These are phyloP conservation scores for Drosophila acutilabella DNA, from an alignment of 2,888 invertebrate species.

Conservation along the genomic window DNA sequence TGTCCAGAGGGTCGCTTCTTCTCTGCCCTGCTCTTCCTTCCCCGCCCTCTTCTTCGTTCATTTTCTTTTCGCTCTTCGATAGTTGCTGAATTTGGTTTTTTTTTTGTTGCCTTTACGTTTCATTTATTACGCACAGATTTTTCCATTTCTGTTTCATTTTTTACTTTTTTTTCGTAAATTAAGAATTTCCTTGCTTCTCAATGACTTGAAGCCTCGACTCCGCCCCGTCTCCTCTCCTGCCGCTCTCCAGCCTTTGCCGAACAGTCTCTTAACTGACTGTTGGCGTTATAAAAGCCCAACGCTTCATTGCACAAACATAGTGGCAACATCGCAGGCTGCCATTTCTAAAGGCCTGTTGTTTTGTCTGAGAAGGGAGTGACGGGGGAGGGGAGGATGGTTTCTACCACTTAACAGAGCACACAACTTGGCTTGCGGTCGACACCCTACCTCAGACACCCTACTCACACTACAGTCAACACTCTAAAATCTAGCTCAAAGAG, in stretches of 20 bases:
- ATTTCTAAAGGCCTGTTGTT: constrained; percentile 53
- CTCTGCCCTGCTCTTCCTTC: neutral
- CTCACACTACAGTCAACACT: constrained; percentile 41
- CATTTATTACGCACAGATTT: constrained; percentile 69
- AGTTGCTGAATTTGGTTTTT: constrained; percentile 62
- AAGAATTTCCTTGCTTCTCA: constrained; percentile 71
- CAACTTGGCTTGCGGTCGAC: constrained; percentile 66
- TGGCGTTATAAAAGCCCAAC: constrained; percentile 78
- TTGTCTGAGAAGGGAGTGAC: neutral
- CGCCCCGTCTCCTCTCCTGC: neutral
- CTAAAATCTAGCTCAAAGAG: constrained; percentile 49
- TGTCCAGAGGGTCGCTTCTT: constrained; percentile 51
- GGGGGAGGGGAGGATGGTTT: constrained; percentile 20
- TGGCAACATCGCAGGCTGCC: constrained; percentile 51
- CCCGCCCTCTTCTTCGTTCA: constrained; percentile 1
- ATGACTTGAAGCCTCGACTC: constrained; percentile 47
- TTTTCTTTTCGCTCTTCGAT: constrained; percentile 1
- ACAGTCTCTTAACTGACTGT: constrained; percentile 66
- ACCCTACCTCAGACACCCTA: constrained; percentile 20
- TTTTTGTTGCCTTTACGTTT: constrained; percentile 65
- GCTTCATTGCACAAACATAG: constrained; percentile 78
- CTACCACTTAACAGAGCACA: constrained; percentile 65
- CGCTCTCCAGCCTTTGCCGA: neutral
- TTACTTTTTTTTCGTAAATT: constrained; percentile 57
- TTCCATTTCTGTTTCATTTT: constrained; percentile 39